Evolutionary conservation across 2,888 invertebrate species (phyloP).

Genomic region (Eilema griseolum): DNA sequence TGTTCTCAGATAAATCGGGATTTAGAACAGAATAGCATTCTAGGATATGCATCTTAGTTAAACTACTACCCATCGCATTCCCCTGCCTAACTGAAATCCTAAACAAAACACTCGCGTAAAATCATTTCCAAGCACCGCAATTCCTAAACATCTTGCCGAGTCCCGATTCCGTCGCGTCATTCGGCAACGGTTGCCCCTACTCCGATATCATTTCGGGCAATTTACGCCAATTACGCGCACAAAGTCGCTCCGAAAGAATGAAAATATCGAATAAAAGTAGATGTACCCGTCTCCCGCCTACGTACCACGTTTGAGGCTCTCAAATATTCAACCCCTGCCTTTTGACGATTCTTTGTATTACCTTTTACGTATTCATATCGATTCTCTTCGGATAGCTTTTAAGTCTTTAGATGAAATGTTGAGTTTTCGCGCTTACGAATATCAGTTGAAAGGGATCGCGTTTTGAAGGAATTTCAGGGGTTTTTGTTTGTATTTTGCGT

Average conservation of each 20-base stretch:
- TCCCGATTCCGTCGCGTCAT: constrained; percentile 8
- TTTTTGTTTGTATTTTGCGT: constrained; percentile 13
- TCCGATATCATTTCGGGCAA: constrained; percentile 54
- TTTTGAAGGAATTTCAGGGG: constrained; percentile 9
- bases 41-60: too few species aligned
- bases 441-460: constrained; percentile 13
- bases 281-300: constrained; percentile 45
- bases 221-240: constrained; percentile 64
- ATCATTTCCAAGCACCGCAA: constrained; percentile 8
- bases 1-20: too few species aligned
- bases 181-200: constrained; percentile 13
- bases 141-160: constrained; percentile 1
- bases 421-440: constrained; percentile 30
- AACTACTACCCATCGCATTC: not conserved
- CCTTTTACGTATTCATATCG: constrained; percentile 54
- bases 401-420: constrained; percentile 48
- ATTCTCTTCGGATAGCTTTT: constrained; percentile 48
- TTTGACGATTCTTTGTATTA: constrained; percentile 62
- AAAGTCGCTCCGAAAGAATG: constrained; percentile 47
- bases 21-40: too few species aligned
- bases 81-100: not conserved
- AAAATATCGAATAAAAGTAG: constrained; percentile 58
- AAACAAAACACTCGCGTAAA: not conserved
- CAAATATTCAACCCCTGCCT: constrained; percentile 68
- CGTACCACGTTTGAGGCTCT: constrained; percentile 51